These are phyloP conservation scores for Drosophila lacteicornis DNA, from an alignment of 1,140 invertebrate species.

Conservation along the genomic window DNA sequence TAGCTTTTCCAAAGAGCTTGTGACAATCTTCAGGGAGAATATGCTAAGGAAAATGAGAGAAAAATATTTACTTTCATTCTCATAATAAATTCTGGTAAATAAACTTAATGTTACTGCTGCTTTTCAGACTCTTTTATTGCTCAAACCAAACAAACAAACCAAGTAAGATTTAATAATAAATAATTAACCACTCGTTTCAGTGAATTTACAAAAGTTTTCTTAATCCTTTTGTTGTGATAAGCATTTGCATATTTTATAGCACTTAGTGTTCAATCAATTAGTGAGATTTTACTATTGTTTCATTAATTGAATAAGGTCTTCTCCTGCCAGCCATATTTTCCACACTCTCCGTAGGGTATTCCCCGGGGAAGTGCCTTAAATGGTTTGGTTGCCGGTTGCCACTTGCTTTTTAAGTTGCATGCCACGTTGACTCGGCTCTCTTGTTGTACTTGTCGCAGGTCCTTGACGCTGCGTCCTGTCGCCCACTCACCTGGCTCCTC, in stretches of 20 bases:
- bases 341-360: slow-evolving; percentile 40
- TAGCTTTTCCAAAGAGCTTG: neutral
- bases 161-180: neutral
- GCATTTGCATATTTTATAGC: neutral
- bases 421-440: slow-evolving; percentile 52
- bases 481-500: slow-evolving; percentile 6
- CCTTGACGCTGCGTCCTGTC: slow-evolving; percentile 32
- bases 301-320: neutral
- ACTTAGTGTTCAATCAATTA: neutral
- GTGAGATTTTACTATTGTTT: neutral
- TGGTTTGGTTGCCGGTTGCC: slow-evolving; percentile 8
- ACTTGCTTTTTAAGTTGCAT: slow-evolving; percentile 70
- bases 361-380: slow-evolving; percentile 5
- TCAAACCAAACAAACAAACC: too few species aligned
- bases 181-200: neutral
- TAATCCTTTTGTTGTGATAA: neutral
- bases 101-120: neutral
- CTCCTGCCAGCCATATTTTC: neutral
- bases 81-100: neutral
- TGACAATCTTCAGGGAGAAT: neutral
- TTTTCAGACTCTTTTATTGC: neutral
- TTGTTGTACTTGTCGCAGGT: slow-evolving; percentile 42
- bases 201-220: too few species aligned
- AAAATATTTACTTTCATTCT: neutral
- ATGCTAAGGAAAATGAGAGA: neutral